Percentiles rank a stretch among this genome's conserved stretches.
Evolutionary conservation across 2,113 vertebrate genomes (phyloP).

Genomic region (Acrocephalus kingi): DNA sequence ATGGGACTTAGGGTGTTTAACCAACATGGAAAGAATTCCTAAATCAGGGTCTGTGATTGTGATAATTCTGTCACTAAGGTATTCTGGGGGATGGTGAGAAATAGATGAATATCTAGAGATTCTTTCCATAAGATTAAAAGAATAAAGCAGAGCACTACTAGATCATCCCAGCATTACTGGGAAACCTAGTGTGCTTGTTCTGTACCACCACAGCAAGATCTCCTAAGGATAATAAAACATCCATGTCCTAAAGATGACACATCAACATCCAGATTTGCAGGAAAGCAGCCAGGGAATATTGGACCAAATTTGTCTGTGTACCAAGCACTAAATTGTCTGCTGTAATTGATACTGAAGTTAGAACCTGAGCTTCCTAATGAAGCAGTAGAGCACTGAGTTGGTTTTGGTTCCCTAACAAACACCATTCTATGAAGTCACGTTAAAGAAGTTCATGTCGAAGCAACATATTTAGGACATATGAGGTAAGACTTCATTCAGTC

Average conservation of each 20-base stretch:
- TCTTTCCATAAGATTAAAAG: not conserved
- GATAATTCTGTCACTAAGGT: not conserved
- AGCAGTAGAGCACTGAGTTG: not conserved
- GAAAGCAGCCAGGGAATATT: not conserved
- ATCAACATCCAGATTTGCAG: not conserved
- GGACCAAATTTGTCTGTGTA: not conserved
- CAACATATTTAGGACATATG: not conserved
- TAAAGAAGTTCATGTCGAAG: not conserved
- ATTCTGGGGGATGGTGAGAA: not conserved
- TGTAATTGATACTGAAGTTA: not conserved
- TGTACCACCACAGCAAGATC: not conserved
- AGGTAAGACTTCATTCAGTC: not conserved
- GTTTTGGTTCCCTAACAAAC: not conserved
- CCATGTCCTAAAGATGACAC: not conserved
- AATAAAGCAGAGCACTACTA: not conserved
- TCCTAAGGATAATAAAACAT: not conserved
- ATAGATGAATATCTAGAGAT: not conserved
- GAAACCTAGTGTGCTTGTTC: not conserved
- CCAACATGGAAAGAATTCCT: not conserved
- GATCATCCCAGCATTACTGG: not conserved
- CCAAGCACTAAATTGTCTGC: not conserved
- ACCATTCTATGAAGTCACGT: not conserved
- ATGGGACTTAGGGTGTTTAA: not conserved
- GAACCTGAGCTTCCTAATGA: not conserved
- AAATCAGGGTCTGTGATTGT: not conserved